Evolutionary conservation across 2,113 vertebrate species (phyloP).

Genomic region (Montifringilla adamsi): DNA sequence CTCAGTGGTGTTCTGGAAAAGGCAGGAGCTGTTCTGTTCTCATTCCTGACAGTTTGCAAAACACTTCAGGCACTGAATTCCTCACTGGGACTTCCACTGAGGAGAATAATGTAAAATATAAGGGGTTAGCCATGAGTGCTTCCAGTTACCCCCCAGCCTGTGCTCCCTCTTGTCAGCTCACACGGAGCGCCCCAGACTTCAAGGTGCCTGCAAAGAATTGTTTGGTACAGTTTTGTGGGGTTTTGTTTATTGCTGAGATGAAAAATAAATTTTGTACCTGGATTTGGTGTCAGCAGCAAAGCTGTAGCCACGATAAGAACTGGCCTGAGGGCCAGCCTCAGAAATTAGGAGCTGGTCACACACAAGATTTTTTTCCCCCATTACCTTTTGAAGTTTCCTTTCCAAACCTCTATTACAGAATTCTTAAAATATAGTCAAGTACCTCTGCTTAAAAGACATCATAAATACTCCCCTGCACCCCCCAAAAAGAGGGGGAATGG

Average conservation of each 20-base stretch:
- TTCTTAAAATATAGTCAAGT: background rate
- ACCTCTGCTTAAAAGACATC: slow-evolving; percentile 13
- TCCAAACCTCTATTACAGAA: background rate
- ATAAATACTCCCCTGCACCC: background rate
- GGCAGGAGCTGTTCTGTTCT: background rate
- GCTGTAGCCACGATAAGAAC: background rate
- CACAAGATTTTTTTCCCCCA: background rate
- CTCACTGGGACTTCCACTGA: background rate
- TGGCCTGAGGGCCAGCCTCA: background rate
- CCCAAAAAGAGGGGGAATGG: background rate
- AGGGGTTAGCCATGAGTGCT: background rate
- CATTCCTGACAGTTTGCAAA: background rate
- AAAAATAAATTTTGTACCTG: background rate
- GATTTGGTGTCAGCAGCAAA: background rate
- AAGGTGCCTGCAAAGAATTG: background rate
- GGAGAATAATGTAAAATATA: background rate
- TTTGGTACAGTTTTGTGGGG: background rate
- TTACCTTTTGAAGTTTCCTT: background rate
- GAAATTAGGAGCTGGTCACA: background rate
- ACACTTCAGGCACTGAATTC: background rate
- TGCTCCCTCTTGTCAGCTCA: background rate
- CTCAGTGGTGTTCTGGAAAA: background rate
- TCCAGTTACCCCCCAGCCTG: background rate
- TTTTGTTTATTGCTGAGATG: background rate
- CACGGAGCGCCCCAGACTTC: background rate